Evolutionary conservation across 2,797 vertebrate genomes (phyloP).

Genomic region (Margarornis squamiger): DNA sequence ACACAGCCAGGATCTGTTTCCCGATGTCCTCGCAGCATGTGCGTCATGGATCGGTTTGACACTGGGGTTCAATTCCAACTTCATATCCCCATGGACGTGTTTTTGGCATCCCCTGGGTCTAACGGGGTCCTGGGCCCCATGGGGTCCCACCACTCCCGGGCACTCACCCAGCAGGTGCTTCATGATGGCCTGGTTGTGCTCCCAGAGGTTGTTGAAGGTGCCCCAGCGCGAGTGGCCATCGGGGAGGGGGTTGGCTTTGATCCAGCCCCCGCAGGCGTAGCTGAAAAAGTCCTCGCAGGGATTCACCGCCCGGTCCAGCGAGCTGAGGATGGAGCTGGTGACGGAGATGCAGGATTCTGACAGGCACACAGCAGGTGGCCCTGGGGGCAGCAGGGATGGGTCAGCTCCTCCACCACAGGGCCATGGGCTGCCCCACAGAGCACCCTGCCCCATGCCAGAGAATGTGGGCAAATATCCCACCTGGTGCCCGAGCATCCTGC

Average conservation of each 20-base stretch:
- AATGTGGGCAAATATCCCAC: neutral
- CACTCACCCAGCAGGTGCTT: slow-evolving; percentile 90
- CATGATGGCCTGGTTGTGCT: slow-evolving; percentile 94
- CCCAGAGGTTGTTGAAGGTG: slow-evolving; percentile 95
- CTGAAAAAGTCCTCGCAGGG: slow-evolving; percentile 95
- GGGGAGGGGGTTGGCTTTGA: slow-evolving; percentile 91
- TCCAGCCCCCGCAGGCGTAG: slow-evolving; percentile 94
- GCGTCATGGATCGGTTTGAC: rapidly evolving
- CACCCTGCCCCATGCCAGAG: rapidly evolving
- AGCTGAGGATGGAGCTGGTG: slow-evolving; percentile 85
- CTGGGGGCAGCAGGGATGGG: slow-evolving; percentile 52
- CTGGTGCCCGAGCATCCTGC: neutral
- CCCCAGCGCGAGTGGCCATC: slow-evolving; percentile 96
- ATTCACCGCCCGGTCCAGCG: slow-evolving; percentile 87
- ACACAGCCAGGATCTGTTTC: neutral
- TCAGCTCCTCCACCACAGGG: neutral
- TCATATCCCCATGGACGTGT: rapidly evolving
- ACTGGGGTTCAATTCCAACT: neutral
- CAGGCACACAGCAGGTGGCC: slow-evolving; percentile 81
- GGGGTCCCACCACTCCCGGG: rapidly evolving
- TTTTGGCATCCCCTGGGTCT: neutral
- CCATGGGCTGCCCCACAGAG: rapidly evolving
- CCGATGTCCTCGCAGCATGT: rapidly evolving
- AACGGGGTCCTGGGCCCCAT: rapidly evolving
- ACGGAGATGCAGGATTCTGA: slow-evolving; percentile 88